phyloP scores from a whole-genome alignment of 1,140 invertebrate genomes.

The Tetranychus cinnabarinus region DNA sequence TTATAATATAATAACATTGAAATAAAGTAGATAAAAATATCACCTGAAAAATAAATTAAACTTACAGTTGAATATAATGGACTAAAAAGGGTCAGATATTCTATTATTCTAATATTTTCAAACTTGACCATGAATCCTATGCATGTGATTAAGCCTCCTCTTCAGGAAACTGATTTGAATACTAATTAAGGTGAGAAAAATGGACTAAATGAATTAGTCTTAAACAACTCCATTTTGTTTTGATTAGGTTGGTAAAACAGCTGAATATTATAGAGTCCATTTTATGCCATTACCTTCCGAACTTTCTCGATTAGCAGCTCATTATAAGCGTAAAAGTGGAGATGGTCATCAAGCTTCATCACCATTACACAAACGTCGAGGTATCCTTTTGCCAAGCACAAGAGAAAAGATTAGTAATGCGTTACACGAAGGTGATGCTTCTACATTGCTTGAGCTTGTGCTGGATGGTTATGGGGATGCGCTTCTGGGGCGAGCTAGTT shows the following conservation, averaged over 20 bases:
- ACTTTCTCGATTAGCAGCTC: neutral
- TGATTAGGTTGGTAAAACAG: constrained; percentile 47
- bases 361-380: neutral
- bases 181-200: too few species aligned
- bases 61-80: too few species aligned
- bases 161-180: too few species aligned
- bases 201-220: too few species aligned
- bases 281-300: constrained; percentile 16
- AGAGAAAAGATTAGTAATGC: constrained; percentile 15
- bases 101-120: too few species aligned
- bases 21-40: too few species aligned
- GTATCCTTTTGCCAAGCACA: constrained; percentile 1
- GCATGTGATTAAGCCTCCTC: too few species aligned
- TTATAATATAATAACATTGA: too few species aligned
- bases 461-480: constrained; percentile 24
- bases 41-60: too few species aligned
- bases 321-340: constrained; percentile 1
- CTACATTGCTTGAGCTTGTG: constrained; percentile 23
- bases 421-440: constrained; percentile 21
- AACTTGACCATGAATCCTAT: too few species aligned
- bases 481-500: constrained; percentile 22
- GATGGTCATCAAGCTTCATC: neutral
- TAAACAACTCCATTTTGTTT: too few species aligned
- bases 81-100: too few species aligned
- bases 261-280: constrained; percentile 46